phyloP scores from a whole-genome alignment of 2,113 vertebrate species.

The Oplegnathus fasciatus region DNA sequence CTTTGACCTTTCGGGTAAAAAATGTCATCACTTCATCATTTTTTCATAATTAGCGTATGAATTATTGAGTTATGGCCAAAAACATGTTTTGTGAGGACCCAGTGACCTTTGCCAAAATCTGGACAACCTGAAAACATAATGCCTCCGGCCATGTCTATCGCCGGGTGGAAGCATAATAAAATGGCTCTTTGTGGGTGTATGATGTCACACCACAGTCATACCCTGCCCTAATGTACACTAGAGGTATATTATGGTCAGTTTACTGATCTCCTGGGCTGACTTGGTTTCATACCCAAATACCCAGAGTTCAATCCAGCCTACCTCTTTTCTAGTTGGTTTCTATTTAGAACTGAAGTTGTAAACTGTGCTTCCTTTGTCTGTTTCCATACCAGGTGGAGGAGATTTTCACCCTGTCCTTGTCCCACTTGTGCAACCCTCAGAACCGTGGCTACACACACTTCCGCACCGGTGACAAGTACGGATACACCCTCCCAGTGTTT shows the following conservation, averaged over 20 bases:
- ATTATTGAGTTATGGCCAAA: too few relatives aligned
- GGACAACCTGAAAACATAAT: too few relatives aligned
- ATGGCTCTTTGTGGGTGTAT: neutral
- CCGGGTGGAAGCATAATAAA: too few relatives aligned
- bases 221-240: neutral
- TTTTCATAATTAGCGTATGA: too few relatives aligned
- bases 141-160: too few relatives aligned
- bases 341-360: neutral
- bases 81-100: too few relatives aligned
- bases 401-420: slow-evolving; percentile 89
- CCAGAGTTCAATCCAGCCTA: neutral
- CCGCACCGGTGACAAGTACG: slow-evolving; percentile 81
- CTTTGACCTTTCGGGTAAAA: too few relatives aligned
- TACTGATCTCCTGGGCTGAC: neutral
- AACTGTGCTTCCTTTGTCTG: neutral
- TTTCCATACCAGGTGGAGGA: slow-evolving; percentile 88
- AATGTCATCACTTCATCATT: too few relatives aligned
- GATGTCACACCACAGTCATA: too few relatives aligned
- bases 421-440: slow-evolving; percentile 85
- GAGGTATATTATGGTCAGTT: neutral
- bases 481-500: slow-evolving; percentile 92
- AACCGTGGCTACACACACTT: slow-evolving; percentile 94
- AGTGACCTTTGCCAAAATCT: too few relatives aligned
- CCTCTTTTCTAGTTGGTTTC: neutral
- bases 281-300: neutral